Evolutionary conservation across 2,888 invertebrate species (phyloP).

Genomic region (Cryptocephalus primarius): DNA sequence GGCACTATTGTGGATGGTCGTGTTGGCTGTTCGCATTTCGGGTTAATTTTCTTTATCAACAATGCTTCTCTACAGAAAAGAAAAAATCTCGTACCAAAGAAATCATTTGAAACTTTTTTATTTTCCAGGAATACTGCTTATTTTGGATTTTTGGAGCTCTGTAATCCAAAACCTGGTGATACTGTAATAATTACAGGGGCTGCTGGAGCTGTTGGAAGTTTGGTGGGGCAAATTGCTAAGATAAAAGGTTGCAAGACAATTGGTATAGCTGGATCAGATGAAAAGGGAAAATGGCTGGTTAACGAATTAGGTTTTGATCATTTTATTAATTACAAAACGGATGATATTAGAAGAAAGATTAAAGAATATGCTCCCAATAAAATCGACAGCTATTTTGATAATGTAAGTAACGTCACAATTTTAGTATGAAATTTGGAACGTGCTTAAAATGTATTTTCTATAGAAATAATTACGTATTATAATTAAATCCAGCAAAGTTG

Average conservation of each 20-base stretch:
- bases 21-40: neutral
- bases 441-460: too few species aligned
- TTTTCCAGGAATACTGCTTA: constrained; percentile 55
- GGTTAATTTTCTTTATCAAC: too few species aligned
- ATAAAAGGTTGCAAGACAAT: constrained; percentile 58
- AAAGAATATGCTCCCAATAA: constrained; percentile 56
- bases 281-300: constrained; percentile 56
- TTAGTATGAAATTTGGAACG: too few species aligned
- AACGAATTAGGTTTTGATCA: constrained; percentile 55
- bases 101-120: neutral
- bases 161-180: constrained; percentile 59
- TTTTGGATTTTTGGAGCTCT: constrained; percentile 62
- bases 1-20: neutral
- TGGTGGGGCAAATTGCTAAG: constrained; percentile 72
- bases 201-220: constrained; percentile 67
- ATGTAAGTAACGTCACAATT: constrained; percentile 41
- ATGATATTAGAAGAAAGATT: constrained; percentile 42
- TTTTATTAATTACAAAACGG: constrained; percentile 62
- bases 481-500: too few species aligned
- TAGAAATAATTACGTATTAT: too few species aligned
- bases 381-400: constrained; percentile 68
- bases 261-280: constrained; percentile 59
- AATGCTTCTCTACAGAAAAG: too few species aligned
- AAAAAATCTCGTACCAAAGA: neutral
- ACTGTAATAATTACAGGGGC: constrained; percentile 63